phyloP scores from a whole-genome alignment of 2,888 invertebrate species.

The Meloe dianella region DNA sequence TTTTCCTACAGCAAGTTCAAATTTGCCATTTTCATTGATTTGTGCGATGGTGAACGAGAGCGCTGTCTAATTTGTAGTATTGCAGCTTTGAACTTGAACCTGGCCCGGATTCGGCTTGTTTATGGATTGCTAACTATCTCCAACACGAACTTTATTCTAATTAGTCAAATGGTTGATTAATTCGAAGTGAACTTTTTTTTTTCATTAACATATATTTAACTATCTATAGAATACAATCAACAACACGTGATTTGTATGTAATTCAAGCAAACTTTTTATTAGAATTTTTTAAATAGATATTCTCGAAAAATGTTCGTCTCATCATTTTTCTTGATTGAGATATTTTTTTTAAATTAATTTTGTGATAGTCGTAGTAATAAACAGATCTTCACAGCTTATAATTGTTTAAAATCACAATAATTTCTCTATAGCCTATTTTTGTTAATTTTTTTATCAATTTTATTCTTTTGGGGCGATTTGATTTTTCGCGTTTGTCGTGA shows the following conservation, averaged over 20 bases:
- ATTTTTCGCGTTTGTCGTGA: not conserved
- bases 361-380: no score
- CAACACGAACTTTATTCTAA: not conserved
- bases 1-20: not conserved
- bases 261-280: not conserved
- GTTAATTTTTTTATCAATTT: not conserved
- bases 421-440: not conserved
- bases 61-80: not conserved
- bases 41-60: not conserved
- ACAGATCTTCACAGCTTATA: not conserved
- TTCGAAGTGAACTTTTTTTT: no score
- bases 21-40: not conserved
- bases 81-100: conserved; percentile 17
- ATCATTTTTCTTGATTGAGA: no score
- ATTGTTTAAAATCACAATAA: not conserved
- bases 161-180: not conserved
- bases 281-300: not conserved
- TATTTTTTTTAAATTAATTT: no score
- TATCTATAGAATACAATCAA: no score
- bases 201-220: no score
- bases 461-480: no score
- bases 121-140: not conserved
- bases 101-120: not conserved
- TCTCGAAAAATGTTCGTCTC: no score
- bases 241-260: not conserved